phyloP scores from a whole-genome alignment of 1,140 invertebrate species.

The Epicauta chinensis region DNA sequence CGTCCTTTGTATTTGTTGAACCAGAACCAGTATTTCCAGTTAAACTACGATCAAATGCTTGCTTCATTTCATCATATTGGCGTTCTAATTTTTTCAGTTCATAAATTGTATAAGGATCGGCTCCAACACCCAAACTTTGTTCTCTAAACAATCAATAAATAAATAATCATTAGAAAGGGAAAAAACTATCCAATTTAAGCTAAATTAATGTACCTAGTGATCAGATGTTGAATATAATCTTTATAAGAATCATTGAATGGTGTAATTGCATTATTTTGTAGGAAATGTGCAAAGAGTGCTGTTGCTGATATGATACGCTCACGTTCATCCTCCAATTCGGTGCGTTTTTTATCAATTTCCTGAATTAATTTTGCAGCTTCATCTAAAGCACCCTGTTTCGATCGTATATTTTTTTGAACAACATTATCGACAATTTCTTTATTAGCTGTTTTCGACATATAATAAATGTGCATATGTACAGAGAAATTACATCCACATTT shows the following conservation, averaged over 20 bases:
- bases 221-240: conserved; percentile 20
- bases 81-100: conserved; percentile 4
- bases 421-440: conserved; percentile 13
- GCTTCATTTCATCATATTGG: conserved; percentile 1
- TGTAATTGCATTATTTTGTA: conserved; percentile 20
- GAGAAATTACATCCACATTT: conserved; percentile 24
- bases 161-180: too few relatives aligned
- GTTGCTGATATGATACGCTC: conserved; percentile 16
- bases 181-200: too few relatives aligned
- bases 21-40: background rate
- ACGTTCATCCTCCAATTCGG: conserved; percentile 14
- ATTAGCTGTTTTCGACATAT: conserved; percentile 18
- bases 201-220: conserved; percentile 14
- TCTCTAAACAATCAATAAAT: conserved; percentile 21
- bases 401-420: conserved; percentile 16
- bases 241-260: conserved; percentile 26
- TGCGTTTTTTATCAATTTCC: conserved; percentile 7
- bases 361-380: conserved; percentile 10
- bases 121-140: conserved; percentile 10
- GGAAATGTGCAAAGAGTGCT: conserved; percentile 22
- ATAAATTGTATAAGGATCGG: background rate
- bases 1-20: background rate
- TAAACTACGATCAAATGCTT: background rate
- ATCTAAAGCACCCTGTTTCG: conserved; percentile 11
- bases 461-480: conserved; percentile 27